These are phyloP conservation scores for Drosophila subsilvestris DNA, from an alignment of 2,888 invertebrate genomes.

Conservation along the genomic window DNA sequence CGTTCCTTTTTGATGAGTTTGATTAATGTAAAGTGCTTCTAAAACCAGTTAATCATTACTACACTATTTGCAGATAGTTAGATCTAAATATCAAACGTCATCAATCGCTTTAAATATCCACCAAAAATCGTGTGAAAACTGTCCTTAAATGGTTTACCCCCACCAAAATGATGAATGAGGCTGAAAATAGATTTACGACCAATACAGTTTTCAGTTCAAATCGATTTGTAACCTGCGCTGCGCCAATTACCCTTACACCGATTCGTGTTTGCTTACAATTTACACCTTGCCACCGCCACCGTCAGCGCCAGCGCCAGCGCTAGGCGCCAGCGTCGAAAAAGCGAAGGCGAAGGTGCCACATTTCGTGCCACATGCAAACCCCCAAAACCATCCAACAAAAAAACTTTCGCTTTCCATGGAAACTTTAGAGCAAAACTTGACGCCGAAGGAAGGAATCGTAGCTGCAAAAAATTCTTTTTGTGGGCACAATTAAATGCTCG, in stretches of 20 bases:
- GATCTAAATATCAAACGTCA: not conserved
- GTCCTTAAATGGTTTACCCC: not conserved
- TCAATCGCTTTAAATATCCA: not conserved
- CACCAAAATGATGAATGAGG: not conserved
- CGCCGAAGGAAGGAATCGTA: conserved; percentile 13
- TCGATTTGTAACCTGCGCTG: conserved; percentile 29
- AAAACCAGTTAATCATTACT: not conserved
- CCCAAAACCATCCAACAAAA: conserved; percentile 16
- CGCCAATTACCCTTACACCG: conserved; percentile 15
- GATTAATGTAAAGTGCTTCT: too few relatives aligned
- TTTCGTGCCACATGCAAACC: conserved; percentile 67
- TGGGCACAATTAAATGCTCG: conserved; percentile 72
- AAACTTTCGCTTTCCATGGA: conserved; percentile 62
- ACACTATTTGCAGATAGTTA: not conserved
- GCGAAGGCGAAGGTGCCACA: conserved; percentile 34
- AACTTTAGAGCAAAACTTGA: conserved; percentile 19
- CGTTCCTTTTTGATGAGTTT: not conserved
- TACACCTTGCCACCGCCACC: conserved; percentile 31
- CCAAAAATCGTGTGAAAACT: not conserved
- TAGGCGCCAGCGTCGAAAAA: not conserved
- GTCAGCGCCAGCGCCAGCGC: too few relatives aligned
- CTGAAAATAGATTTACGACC: not conserved
- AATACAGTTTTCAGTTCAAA: conserved; percentile 1
- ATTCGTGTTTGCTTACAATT: conserved; percentile 40
- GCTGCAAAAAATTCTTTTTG: conserved; percentile 68